These are phyloP conservation scores for Serilophus lunatus DNA, from an alignment of 2,113 vertebrate genomes.

Conservation along the genomic window DNA sequence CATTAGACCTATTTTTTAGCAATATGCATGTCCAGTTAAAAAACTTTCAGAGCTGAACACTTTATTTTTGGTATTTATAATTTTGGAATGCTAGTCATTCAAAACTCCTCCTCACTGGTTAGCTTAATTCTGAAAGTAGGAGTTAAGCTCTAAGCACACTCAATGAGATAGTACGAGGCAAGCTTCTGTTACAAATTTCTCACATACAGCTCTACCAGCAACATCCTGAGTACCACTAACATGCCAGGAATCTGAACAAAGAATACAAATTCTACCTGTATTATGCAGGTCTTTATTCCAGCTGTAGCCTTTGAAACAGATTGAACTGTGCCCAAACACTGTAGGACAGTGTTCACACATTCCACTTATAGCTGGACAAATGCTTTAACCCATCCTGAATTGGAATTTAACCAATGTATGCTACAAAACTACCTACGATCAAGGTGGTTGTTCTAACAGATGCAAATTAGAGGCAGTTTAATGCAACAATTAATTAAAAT, in stretches of 20 bases:
- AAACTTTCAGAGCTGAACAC: neutral
- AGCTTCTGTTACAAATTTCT: neutral
- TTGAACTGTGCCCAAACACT: neutral
- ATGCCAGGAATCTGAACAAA: neutral
- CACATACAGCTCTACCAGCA: neutral
- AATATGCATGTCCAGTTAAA: neutral
- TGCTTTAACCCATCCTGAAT: neutral
- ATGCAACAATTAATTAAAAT: neutral
- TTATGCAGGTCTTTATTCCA: neutral
- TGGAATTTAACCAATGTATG: neutral
- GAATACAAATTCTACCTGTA: neutral
- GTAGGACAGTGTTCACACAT: neutral
- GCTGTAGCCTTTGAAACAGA: neutral
- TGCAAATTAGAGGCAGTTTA: neutral
- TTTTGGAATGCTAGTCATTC: neutral
- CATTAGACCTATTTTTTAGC: neutral
- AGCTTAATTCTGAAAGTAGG: neutral
- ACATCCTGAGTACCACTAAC: neutral
- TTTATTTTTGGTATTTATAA: neutral
- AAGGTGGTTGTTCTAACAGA: neutral
- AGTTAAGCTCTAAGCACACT: neutral
- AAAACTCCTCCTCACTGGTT: neutral
- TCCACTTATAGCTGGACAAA: neutral
- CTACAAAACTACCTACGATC: accelerated
- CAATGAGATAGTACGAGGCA: neutral